Evolutionary conservation across 2,113 vertebrate genomes (phyloP), one percentile per base, ranked within the genome.

Genomic region (Hippocampus comes): DNA sequence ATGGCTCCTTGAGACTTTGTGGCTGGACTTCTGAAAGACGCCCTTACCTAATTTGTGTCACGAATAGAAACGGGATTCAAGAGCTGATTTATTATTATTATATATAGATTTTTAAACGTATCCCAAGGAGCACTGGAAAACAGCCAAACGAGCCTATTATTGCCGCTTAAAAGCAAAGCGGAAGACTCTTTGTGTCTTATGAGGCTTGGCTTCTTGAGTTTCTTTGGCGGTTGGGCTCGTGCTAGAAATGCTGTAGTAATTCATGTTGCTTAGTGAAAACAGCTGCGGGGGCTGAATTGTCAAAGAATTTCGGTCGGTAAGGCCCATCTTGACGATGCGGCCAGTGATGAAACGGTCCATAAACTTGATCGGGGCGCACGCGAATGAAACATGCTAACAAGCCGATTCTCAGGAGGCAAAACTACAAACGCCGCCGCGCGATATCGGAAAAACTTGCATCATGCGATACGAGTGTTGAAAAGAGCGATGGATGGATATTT

Each of bases 321-420:
- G 27, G 27, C 57, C 18, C 57, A 30, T 60, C 23, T 2, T 2
- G 14, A 60, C 9, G 27, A 60, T 34, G 57, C 57, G 27, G 57
- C 57, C 3, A 61, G 20, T 27, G 59, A 61, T 34, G 25, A 34
- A 30, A 61, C 6, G 27, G 14, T 30, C 59, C 18, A 18, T 61
- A 17, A 61, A 61, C 15, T 30, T 34, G 59, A 34, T 55, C 53
- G 15, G 21, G 51, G 51, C 38, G 66, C 27, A 21, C 70, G 42
- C 25, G 43, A 77, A 75, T 23, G 38, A 42, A 65, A 27, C 1
- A 23, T 23, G 79, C 42, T 48, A 18, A 21, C 51, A 46, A 76
- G 15, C 25, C 55, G 7, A 23, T 30, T 7, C 12, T 17, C 63
- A 18, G 20, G 20, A 9, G 51, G 20, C 51, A 21, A 53, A 15